Evolutionary conservation across 2,888 invertebrate genomes (phyloP), one percentile per base, ranked within the genome.

Genomic region (Steinernema carpocapsae): DNA sequence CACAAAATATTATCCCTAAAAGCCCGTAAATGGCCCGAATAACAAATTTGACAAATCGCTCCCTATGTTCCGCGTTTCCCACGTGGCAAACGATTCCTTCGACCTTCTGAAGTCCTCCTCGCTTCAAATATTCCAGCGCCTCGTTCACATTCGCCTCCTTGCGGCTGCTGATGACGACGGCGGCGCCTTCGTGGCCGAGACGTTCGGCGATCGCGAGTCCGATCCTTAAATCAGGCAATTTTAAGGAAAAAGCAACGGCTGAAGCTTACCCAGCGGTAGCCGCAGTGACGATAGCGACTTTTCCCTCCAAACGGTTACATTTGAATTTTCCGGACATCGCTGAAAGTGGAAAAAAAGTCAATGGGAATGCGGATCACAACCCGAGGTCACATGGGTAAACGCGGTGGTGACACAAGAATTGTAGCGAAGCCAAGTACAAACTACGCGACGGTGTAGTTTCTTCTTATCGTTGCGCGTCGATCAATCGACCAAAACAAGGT

Each of bases 161-260:
- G 77, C 97, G 91, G 86, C 95, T 96, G 88, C 95, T 94, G 52
- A 97, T 91, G 78, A 97, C 92, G 4, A 97, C 93, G 74, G 92
- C 92, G 1, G 96, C 97, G 42, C 97, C 97, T 90, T 97, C 95
- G 83, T 90, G 89, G 4, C 92, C 94, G 70, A 97, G 90, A 74
- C 94, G 91, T 87, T 92, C 91, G 2, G 96, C 97, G 83, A 96
- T 94, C 0, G 95, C 93, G 88, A 92, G 93, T 4, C 97, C 97
- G 88, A 97, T 97, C 70, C 85, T 85, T 71, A 70, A 82, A 70
- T 29, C 48, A 32, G n/a, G 12, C 14, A 24, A 6, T 7, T 7
- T 26, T 37, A 17, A 22, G 43, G 32, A 12, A 29, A 76, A 70
- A 7, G 26, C 56, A 24, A 12, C 4, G 14, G 26, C 17, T 72